phyloP scores from a whole-genome alignment of 1,140 invertebrate genomes.

The Hypsibius dujardini region DNA sequence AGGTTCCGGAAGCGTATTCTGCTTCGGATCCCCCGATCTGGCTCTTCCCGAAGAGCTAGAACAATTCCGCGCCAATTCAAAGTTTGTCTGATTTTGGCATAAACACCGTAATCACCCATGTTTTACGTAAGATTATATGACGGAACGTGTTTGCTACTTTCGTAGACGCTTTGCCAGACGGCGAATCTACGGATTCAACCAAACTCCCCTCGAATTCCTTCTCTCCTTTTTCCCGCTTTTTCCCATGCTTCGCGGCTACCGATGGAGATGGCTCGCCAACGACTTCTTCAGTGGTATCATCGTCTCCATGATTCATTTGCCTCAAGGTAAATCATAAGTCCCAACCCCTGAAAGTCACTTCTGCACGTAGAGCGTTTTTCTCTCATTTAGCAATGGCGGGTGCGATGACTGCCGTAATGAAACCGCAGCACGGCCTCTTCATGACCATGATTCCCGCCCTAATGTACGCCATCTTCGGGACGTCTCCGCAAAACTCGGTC shows the following conservation, averaged over 20 bases:
- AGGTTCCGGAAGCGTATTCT: too few relatives aligned
- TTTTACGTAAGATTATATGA: too few relatives aligned
- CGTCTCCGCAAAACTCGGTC: constrained; percentile 6
- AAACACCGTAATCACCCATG: too few relatives aligned
- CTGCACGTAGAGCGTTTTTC: background rate
- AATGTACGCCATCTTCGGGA: background rate
- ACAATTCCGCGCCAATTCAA: too few relatives aligned
- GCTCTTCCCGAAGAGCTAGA: too few relatives aligned
- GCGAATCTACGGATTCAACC: background rate
- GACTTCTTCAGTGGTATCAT: background rate
- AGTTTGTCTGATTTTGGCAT: too few relatives aligned
- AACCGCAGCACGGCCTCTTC: constrained; percentile 2
- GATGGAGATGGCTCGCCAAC: background rate
- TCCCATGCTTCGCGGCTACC: background rate
- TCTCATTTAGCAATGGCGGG: background rate
- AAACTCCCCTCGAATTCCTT: background rate
- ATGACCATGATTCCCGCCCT: constrained; percentile 5
- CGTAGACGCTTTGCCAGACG: background rate
- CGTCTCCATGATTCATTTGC: constrained; percentile 14
- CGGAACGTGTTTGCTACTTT: background rate
- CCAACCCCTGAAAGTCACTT: background rate
- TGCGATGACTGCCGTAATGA: constrained; percentile 14
- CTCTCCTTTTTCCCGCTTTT: background rate
- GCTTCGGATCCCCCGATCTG: too few relatives aligned
- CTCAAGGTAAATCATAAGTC: background rate